phyloP scores from a whole-genome alignment of 1,140 invertebrate species.

The Helicoverpa armigera region DNA sequence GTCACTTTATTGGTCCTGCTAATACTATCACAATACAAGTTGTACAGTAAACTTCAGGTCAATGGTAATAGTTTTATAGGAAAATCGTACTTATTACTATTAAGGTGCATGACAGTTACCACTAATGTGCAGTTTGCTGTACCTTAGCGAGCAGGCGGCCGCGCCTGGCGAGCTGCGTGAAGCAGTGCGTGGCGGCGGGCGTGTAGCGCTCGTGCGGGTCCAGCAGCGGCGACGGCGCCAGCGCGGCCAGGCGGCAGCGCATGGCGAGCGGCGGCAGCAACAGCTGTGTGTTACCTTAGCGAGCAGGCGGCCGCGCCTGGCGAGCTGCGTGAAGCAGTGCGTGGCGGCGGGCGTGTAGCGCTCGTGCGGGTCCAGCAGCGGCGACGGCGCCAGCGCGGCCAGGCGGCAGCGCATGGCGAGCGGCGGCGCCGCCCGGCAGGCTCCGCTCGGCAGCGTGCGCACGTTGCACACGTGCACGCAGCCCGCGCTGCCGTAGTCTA shows the following conservation, averaged over 20 bases:
- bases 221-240: conserved; percentile 89
- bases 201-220: conserved; percentile 89
- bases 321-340: conserved; percentile 83
- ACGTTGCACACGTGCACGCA: conserved; percentile 74
- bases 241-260: conserved; percentile 89
- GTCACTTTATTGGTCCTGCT: no score
- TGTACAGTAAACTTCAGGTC: no score
- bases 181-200: conserved; percentile 84
- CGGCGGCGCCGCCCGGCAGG: conserved; percentile 71
- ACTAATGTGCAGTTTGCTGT: no score
- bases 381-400: conserved; percentile 89
- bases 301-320: conserved; percentile 68
- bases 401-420: conserved; percentile 92
- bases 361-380: conserved; percentile 85
- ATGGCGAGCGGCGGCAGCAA: conserved; percentile 89
- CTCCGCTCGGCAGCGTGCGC: conserved; percentile 66
- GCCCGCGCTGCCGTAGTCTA: conserved; percentile 92
- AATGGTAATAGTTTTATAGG: no score
- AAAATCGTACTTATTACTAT: no score
- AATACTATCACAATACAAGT: no score
- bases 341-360: conserved; percentile 88
- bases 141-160: conserved; percentile 83
- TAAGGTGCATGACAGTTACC: no score
- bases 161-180: conserved; percentile 76
- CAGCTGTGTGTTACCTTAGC: conserved; percentile 86